Evolutionary conservation across 2,113 vertebrate species (phyloP), one percentile per base, ranked within the genome.

Genomic region (Pteropus alecto): DNA sequence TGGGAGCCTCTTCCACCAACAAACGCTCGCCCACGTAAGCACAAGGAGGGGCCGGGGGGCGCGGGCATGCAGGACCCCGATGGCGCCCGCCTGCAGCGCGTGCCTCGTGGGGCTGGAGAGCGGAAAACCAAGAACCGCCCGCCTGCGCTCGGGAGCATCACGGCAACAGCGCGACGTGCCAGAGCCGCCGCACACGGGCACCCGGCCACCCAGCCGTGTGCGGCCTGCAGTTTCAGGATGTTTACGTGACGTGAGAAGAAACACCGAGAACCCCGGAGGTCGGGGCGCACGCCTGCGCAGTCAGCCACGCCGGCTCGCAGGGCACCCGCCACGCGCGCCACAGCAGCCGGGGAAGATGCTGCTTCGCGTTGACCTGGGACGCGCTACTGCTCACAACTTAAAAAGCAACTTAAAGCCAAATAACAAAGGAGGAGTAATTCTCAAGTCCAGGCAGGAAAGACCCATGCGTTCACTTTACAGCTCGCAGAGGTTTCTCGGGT

Each of bases 101-200:
- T 43, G 43, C 43, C 46, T 11, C 46, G 46, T 1, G 0, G 43
- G 11, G 14, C 4, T 2, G 3, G 46, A 6, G 74, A 22, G 16
- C 3, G 46, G 46, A 48, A 48, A 48, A 2, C 46, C 46, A 48
- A 48, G 46, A 2, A 3, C 11, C 46, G 2, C 10, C 46, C 46
- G 46, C 46, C 46, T 46, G 46, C 10, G 6, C 11, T 11, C 46
- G 10, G 46, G 8, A 7, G 38, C 38, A 38, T 38, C 38, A 38
- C 46, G 10, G 46, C 46, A 6, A 11, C 46, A 2, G 8, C 46
- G 10, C 46, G 46, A 11, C 46, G 46, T 9, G 8, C 46, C 46
- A 8, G 10, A 2, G 46, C 11, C 0, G 2, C 12, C 0, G 2
- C 7, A 1, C n/a, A 9, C 35, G 54, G 56, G 30, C 1, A 28